Evolutionary conservation across 2,113 vertebrate genomes (phyloP), one percentile per base, ranked within the genome.

Genomic region (Otus sunia): DNA sequence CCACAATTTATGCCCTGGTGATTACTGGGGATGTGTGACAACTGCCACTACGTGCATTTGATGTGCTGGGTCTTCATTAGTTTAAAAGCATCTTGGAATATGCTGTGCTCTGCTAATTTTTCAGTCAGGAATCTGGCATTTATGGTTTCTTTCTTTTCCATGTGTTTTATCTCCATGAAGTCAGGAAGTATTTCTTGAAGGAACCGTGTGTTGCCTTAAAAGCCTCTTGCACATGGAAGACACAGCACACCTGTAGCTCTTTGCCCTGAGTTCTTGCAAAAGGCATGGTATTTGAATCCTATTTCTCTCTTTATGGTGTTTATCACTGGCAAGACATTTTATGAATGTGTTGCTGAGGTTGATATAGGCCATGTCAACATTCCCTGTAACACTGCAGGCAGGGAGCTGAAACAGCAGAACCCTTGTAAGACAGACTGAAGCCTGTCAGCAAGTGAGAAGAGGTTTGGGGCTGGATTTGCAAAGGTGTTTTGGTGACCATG

Each of bases 341-440:
- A 2, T 25, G 32, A 56, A 21, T 2, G 23, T n/a, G 53, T 36
- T 50, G 60, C 67, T 68, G 67, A 43, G 53, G 13, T 53, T 47
- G 47, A 13, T 9, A 3, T 0, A 12, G 17, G 25, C 53, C 8
- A 4, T 8, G 39, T 49, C 47, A 19, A 1, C 11, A 1, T 22
- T 37, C 30, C 59, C 23, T 34, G 15, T 53, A 13, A 25, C 1
- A 1, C 39, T 18, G 64, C 26, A 37, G 59, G 6, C 17, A 22
- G 17, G 32, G 30, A 56, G n/a, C 53, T 47, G 25, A 9, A 52
- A 16, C 25, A 30, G 58, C 37, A 5, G 11, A 32, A 36, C 45
- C n/a, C n/a, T 19, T 25, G 3, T 29, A 18, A 29, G 13, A n/a
- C 1, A 22, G 39, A 29, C 27, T 22, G 49, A 37, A 36, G 81